Conservation (phyloP, 2,797 vertebrate species). For the Sebastes vulpes region DNA sequence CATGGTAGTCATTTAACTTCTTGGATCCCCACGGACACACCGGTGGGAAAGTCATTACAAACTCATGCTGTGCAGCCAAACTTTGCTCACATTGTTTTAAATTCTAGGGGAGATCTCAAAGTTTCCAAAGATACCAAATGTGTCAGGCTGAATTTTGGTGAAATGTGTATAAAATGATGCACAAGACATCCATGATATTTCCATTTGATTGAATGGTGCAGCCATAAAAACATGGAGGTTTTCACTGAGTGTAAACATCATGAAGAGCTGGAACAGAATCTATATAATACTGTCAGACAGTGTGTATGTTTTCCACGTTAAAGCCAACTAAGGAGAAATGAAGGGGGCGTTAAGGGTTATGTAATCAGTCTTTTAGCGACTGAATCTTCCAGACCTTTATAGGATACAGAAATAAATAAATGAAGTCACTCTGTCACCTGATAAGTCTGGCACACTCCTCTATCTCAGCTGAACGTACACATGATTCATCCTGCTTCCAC, state of each 20-base stretch:
- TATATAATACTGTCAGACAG: not conserved
- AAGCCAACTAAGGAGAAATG: not conserved
- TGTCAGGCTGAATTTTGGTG: not conserved
- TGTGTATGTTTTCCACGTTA: not conserved
- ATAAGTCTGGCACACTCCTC: conserved; percentile 29
- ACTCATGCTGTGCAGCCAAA: not conserved
- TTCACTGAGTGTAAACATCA: not conserved
- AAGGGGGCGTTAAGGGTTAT: not conserved
- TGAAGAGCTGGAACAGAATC: not conserved
- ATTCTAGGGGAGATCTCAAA: not conserved
- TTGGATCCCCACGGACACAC: not conserved
- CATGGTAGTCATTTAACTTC: not conserved
- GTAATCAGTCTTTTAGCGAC: not conserved
- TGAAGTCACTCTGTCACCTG: conserved; percentile 28
- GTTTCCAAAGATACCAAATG: not conserved
- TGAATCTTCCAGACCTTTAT: not conserved
- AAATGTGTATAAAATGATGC: not conserved
- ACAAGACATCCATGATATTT: not conserved
- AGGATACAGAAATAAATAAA: not conserved
- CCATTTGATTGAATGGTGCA: not conserved
- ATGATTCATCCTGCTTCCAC: conserved; percentile 16
- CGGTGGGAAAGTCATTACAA: not conserved
- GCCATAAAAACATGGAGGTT: not conserved
- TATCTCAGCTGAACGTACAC: conserved; percentile 22
- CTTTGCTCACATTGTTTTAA: not conserved